A percentile compares a stretch with the other conserved stretches of the same genome.
Conservation (phyloP, 2,113 vertebrate genomes). For the Muscicapa adusta region DNA sequence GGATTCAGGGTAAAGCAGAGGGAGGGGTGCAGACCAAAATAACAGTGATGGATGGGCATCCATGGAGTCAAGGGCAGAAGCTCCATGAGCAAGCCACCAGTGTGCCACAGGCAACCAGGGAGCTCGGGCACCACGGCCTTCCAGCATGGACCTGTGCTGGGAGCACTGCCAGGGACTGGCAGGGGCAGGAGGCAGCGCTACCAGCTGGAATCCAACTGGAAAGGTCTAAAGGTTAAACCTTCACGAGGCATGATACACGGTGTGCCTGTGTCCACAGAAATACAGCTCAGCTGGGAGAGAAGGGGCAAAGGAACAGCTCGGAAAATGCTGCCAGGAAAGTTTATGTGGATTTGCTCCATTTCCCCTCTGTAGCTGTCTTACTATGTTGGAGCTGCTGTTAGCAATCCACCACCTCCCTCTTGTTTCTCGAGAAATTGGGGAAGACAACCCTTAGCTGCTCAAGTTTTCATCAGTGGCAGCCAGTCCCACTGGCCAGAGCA, state of each 20-base stretch:
- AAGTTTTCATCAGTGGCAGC: not conserved
- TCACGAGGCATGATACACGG: not conserved
- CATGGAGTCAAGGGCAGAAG: rapidly evolving
- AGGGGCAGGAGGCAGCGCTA: rapidly evolving
- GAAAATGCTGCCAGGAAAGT: not conserved
- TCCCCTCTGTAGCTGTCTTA: not conserved
- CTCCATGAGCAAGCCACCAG: not conserved
- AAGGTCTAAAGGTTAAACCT: conserved; percentile 27
- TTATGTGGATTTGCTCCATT: not conserved
- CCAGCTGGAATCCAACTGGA: not conserved
- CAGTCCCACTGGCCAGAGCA: rapidly evolving
- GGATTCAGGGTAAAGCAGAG: not conserved
- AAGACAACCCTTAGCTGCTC: not conserved
- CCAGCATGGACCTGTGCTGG: rapidly evolving
- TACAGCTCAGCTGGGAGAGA: not conserved
- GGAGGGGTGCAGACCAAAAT: rapidly evolving
- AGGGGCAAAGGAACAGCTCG: rapidly evolving
- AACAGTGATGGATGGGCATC: not conserved
- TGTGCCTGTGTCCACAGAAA: not conserved
- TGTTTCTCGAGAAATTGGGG: not conserved
- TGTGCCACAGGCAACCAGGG: rapidly evolving
- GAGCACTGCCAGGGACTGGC: not conserved
- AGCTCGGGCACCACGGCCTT: rapidly evolving
- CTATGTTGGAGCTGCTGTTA: not conserved
- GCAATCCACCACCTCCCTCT: not conserved